These are phyloP conservation scores for Gryllus longicercus DNA, from an alignment of 2,888 invertebrate genomes.

Conservation along the genomic window DNA sequence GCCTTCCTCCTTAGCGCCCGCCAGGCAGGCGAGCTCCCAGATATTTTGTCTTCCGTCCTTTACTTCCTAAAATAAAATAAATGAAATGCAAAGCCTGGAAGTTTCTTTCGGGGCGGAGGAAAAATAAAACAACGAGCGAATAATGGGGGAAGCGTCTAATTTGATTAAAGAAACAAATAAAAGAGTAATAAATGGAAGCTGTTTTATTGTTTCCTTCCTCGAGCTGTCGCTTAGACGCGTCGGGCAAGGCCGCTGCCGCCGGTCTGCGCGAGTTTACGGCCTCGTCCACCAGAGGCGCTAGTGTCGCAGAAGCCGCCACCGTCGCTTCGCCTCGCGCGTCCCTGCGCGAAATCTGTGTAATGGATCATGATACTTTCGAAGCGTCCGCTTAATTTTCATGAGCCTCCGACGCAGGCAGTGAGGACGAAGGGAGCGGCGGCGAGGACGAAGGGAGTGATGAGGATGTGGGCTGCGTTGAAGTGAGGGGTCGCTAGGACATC, in stretches of 20 bases:
- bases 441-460: neutral
- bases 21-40: neutral
- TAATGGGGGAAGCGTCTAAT: slow-evolving; percentile 1
- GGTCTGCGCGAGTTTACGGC: neutral
- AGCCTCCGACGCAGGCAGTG: neutral
- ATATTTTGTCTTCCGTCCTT: neutral
- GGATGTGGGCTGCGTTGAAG: too few relatives aligned
- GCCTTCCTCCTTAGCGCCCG: neutral
- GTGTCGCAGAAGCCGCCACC: neutral
- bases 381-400: neutral
- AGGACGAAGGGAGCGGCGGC: neutral
- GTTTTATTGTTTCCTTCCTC: neutral
- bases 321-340: neutral
- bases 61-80: slow-evolving; percentile 8
- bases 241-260: neutral
- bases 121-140: slow-evolving; percentile 9
- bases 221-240: slow-evolving; percentile 3
- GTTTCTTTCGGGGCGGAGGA: neutral
- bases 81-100: slow-evolving; percentile 1
- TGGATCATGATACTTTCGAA: slow-evolving; percentile 7
- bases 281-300: neutral
- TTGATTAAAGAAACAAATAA: slow-evolving; percentile 17
- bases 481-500: too few relatives aligned
- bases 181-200: slow-evolving; percentile 4
- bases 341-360: slow-evolving; percentile 1